Percentiles rank a stretch among this genome's conserved stretches.
These are phyloP conservation scores for Limnephilus lunatus DNA, from an alignment of 2,888 invertebrate species.

Conservation along the genomic window DNA sequence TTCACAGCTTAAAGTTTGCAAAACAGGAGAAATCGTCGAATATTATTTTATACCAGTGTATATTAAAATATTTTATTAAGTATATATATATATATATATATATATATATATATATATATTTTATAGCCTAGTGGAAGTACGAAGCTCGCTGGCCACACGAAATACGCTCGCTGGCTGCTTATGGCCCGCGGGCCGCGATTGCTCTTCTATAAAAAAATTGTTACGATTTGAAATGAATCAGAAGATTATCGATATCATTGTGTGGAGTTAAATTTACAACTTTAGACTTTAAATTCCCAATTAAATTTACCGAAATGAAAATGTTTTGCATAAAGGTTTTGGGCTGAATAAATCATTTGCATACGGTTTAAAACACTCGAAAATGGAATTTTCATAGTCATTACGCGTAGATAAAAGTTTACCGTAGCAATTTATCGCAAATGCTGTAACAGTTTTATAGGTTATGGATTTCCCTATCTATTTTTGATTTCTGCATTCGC, in stretches of 20 bases:
- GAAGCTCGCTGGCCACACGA: no score
- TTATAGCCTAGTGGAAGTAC: no score
- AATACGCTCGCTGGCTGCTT: no score
- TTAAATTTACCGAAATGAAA: slow-evolving; percentile 52
- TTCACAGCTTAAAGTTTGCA: no score
- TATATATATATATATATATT: no score
- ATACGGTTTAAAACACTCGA: slow-evolving; percentile 59
- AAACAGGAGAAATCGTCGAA: no score
- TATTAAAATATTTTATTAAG: no score
- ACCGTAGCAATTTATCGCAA: slow-evolving; percentile 62
- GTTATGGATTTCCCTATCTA: neutral
- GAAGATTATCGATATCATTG: neutral
- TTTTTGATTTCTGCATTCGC: neutral
- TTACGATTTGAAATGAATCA: neutral
- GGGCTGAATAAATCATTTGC: slow-evolving; percentile 59
- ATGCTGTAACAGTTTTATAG: neutral
- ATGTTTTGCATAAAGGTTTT: slow-evolving; percentile 39
- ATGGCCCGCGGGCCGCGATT: no score
- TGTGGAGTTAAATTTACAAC: slow-evolving; percentile 3
- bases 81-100: no score
- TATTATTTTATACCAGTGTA: no score
- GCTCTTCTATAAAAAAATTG: neutral
- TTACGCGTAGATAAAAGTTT: slow-evolving; percentile 59
- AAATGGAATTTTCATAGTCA: slow-evolving; percentile 55
- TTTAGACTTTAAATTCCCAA: slow-evolving; percentile 22